These are phyloP conservation scores for Ceratosolen solmsi DNA, from an alignment of 1,140 invertebrate genomes.

Conservation along the genomic window DNA sequence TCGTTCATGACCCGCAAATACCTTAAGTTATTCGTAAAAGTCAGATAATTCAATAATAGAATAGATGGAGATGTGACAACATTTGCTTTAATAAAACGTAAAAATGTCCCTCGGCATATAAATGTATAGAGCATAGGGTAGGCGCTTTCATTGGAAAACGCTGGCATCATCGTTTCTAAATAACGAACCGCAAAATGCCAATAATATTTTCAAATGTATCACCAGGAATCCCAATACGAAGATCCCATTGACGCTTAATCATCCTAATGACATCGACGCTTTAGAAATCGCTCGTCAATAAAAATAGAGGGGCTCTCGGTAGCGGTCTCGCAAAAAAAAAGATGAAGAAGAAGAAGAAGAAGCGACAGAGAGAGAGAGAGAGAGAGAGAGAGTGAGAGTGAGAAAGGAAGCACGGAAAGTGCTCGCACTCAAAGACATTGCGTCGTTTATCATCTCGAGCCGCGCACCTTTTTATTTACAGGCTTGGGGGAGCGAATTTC, in stretches of 20 bases:
- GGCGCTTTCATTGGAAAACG: background rate
- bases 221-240: background rate
- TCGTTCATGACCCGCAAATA: too few relatives aligned
- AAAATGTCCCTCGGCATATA: too few relatives aligned
- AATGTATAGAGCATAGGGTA: too few relatives aligned
- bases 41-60: too few relatives aligned
- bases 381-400: background rate
- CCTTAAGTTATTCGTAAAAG: too few relatives aligned
- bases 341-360: background rate
- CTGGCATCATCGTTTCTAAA: background rate
- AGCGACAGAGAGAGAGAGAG: background rate
- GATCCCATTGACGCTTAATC: background rate
- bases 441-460: slow-evolving; percentile 41
- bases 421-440: background rate
- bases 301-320: background rate
- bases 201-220: slow-evolving; percentile 1
- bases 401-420: background rate
- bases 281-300: slow-evolving; percentile 7
- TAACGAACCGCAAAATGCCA: slow-evolving; percentile 22
- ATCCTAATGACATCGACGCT: background rate
- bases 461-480: slow-evolving; percentile 36
- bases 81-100: too few relatives aligned
- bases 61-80: too few relatives aligned
- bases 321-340: background rate
- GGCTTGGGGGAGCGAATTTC: slow-evolving; percentile 35